Evolutionary conservation across 1,140 invertebrate genomes (phyloP), one percentile per base, ranked within the genome.

Genomic region (Drosophila takahashii): DNA sequence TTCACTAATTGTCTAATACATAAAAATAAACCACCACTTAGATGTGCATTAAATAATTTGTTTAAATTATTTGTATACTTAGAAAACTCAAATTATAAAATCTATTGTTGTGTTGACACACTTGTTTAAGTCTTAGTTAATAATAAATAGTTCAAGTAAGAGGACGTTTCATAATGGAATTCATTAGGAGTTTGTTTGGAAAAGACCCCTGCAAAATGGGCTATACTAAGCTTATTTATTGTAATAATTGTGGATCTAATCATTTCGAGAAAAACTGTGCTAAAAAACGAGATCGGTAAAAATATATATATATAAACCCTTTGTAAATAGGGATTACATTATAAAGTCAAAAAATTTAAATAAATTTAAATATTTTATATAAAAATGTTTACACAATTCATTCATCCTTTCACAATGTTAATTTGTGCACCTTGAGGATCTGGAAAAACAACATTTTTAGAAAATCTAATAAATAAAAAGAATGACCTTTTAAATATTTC

Each of bases 401-500:
- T 51, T 32, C 47, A 50, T 32, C 27, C 47, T 10, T 50, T 16
- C 6, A 50, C 47, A 50, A 50, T 50, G n/a, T 32, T 50, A 50
- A 50, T 50, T 29, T 50, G 47, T 0, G 47, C n/a, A 32, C 47
- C 27, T 1, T 32, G 26, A 36, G 34, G 34, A 11, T 36, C 11
- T 2, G 34, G 34, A 36, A 36, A 36, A 36, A 36, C 34, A 36
- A 36, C 10, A 11, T 36, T 36, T 36, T 4, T 36, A 36, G 10
- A 36, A 39, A 39, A 7, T 22, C 22, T 22, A 22, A 22, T 22
- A 22, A 22, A 22, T 22, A 22, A 22, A 22, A 37, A 37, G 36
- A 37, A 37, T 13, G 36, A 37, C 13, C 13, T 37, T 13, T n/a
- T 37, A 13, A 37, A 13, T 37, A 13, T n/a, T 37, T 37, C 36